Percentiles rank a stretch among this genome's conserved stretches.
Conservation (phyloP, 2,113 vertebrate genomes). For the Accipiter cooperii region DNA sequence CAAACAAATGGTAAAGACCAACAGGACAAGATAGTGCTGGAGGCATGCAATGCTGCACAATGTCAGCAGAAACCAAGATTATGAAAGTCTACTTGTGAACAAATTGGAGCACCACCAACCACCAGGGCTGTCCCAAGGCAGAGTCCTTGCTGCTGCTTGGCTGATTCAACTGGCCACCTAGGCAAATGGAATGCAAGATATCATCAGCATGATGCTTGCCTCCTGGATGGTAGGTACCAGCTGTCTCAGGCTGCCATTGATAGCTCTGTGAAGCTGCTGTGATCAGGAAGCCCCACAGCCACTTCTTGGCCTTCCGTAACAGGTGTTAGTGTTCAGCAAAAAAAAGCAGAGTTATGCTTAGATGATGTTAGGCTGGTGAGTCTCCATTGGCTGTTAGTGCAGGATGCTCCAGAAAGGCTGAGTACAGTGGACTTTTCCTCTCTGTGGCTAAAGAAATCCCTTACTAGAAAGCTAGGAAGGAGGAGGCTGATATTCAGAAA, state of each 20-base stretch:
- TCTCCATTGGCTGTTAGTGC: not conserved
- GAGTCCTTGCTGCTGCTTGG: not conserved
- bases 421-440: not conserved
- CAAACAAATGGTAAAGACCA: not conserved
- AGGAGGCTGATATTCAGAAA: not conserved
- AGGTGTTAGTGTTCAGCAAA: not conserved
- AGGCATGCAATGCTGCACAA: not conserved
- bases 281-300: not conserved
- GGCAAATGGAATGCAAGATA: not conserved
- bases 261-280: not conserved
- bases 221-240: not conserved
- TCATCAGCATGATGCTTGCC: not conserved
- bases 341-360: not conserved
- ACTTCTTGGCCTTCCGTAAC: not conserved
- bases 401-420: not conserved
- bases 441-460: not conserved
- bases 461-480: not conserved
- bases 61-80: not conserved
- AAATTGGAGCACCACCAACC: not conserved
- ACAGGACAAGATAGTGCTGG: not conserved
- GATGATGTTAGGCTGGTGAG: not conserved
- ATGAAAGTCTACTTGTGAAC: not conserved
- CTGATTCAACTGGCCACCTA: not conserved
- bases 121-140: accelerated
- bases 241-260: not conserved